Conservation (phyloP, 2,113 vertebrate species). For the Chaetops frenatus region DNA sequence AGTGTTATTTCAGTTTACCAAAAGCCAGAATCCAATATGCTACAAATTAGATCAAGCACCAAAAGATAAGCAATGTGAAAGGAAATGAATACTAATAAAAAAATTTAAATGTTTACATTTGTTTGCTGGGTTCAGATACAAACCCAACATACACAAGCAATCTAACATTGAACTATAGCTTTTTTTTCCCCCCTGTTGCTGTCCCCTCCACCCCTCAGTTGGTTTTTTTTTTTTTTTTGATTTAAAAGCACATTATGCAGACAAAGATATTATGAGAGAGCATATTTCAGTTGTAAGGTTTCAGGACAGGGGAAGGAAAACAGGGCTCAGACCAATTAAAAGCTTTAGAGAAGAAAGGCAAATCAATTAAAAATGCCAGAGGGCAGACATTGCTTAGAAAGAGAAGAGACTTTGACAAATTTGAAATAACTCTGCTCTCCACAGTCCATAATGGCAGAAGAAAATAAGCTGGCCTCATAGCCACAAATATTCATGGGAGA, state of each 20-base stretch:
- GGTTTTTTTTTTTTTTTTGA: not conserved
- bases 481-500: not conserved
- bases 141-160: not conserved
- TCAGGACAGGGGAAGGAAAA: not conserved
- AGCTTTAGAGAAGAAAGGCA: not conserved
- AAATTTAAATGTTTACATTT: constrained; percentile 6
- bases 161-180: not conserved
- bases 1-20: constrained; percentile 32
- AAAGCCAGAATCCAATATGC: constrained; percentile 36
- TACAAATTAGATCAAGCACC: constrained; percentile 42
- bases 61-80: constrained; percentile 28
- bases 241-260: not conserved
- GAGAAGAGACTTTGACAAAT: constrained; percentile 16
- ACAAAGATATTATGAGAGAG: not conserved
- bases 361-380: constrained; percentile 44
- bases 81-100: constrained; percentile 12
- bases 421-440: not conserved
- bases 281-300: not conserved
- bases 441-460: not conserved
- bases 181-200: not conserved
- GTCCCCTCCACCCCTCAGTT: fast-evolving
- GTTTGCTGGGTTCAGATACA: not conserved
- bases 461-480: not conserved
- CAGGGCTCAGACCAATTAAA: not conserved
- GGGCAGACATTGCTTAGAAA: not conserved